Base-by-base conservation (phyloP, 2,888 invertebrate genomes). In the Ecliptopera silaceata region DNA sequence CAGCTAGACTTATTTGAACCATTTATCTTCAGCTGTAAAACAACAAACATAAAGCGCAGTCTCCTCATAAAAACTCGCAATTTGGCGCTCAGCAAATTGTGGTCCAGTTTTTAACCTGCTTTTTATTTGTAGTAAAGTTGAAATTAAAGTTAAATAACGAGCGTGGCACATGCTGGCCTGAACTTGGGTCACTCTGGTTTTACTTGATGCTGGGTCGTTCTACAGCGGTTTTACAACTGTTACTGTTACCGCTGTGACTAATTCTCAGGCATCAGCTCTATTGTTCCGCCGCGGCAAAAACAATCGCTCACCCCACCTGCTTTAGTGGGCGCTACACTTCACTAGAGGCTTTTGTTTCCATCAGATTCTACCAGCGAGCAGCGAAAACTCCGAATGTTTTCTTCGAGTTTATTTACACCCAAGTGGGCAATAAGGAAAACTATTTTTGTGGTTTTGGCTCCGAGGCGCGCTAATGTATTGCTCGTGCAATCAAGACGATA, bases 261-360 rank as follows among this genome's bases (percentile, higher is more conserved):
- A 74, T 72, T 72, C 64, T 59, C 50, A 52, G 50, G 64, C 69
- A 70, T 68, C 68, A 68, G 71, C 67, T 66, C 71, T 66, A 68
- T 74, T 74, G 69, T 73, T 70, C 62, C 63, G 54, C 63, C 58
- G 41, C 62, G 70, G 71, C 75, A 76, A 74, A 73, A 76, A 75
- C 73, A 77, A 75, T 74, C 69, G 68, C 66, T 74, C 62, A 64
- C 69, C 67, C 71, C 74, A 75, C 71, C 68, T 45, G 73, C 69
- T 45, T 66, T 72, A 68, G 68, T 69, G 62, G 74, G 64, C 68
- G 67, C 66, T 75, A 72, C 70, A 71, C 70, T 68, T 61, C 63
- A 62, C 61, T 59, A 51, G 64, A 61, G 50, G 54, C 65, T 69
- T 69, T 75, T 76, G 70, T 73, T 76, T 64, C 55, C 55, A 54